phyloP scores from a whole-genome alignment of 2,113 vertebrate genomes.

The Laticauda laticaudata region DNA sequence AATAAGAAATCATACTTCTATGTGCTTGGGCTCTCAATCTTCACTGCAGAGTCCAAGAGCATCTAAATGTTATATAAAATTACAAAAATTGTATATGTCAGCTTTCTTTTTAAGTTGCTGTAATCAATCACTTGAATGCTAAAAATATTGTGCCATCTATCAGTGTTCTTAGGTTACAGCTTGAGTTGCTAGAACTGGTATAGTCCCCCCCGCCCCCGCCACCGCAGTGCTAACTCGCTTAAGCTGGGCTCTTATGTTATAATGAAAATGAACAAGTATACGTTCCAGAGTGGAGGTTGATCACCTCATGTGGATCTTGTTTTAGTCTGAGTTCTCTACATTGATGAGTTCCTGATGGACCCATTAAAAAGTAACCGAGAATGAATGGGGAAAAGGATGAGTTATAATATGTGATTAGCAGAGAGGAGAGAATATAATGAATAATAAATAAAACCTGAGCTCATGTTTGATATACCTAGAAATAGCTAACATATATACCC shows the following conservation, averaged over 20 bases:
- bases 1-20: neutral
- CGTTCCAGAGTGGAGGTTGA: constrained; percentile 6
- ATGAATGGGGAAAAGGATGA: neutral
- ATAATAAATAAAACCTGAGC: neutral
- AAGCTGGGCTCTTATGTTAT: neutral
- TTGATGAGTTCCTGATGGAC: neutral
- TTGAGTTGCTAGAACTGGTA: neutral
- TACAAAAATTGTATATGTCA: neutral
- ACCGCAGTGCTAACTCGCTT: neutral
- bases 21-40: neutral
- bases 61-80: constrained; percentile 5
- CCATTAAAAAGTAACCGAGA: neutral
- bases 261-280: constrained; percentile 10
- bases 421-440: neutral
- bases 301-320: neutral
- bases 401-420: neutral
- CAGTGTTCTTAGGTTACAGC: neutral
- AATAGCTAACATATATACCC: neutral
- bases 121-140: constrained; percentile 24
- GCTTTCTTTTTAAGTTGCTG: constrained; percentile 25
- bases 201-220: neutral
- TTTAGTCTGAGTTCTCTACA: neutral
- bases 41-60: neutral
- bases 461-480: neutral
- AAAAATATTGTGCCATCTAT: constrained; percentile 23